Conservation (phyloP, 1,140 invertebrate genomes). For the Nasonia vitripennis region DNA sequence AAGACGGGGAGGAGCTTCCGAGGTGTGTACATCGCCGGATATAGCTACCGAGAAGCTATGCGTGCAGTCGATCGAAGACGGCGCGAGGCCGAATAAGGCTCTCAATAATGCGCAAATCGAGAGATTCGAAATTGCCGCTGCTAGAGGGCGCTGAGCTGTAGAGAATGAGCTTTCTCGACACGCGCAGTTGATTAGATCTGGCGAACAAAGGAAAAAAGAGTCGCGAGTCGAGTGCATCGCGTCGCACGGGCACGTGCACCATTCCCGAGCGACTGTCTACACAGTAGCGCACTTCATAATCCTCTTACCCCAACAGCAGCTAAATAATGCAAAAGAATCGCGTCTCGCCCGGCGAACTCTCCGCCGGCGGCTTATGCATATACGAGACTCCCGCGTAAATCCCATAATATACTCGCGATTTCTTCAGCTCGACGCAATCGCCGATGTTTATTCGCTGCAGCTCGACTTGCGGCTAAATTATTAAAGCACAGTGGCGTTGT, state of each 20-base stretch:
- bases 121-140: no score
- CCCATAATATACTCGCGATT: conserved; percentile 27
- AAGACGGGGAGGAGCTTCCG: no score
- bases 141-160: no score
- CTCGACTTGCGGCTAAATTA: conserved; percentile 44
- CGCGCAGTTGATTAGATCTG: no score
- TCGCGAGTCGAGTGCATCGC: no score
- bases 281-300: neutral
- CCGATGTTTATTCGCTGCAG: conserved; percentile 55
- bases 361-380: neutral
- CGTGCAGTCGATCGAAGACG: no score
- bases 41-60: no score
- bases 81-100: no score
- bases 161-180: no score
- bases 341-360: neutral
- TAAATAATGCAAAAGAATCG: conserved; percentile 35
- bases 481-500: neutral
- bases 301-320: neutral
- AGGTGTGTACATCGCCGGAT: no score
- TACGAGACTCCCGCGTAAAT: neutral
- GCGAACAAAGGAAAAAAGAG: no score
- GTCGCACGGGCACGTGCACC: neutral
- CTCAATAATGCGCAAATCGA: no score
- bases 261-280: neutral
- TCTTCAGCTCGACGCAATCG: neutral